These are phyloP conservation scores for Oppia nitens DNA, from an alignment of 1,140 invertebrate species.

Conservation along the genomic window DNA sequence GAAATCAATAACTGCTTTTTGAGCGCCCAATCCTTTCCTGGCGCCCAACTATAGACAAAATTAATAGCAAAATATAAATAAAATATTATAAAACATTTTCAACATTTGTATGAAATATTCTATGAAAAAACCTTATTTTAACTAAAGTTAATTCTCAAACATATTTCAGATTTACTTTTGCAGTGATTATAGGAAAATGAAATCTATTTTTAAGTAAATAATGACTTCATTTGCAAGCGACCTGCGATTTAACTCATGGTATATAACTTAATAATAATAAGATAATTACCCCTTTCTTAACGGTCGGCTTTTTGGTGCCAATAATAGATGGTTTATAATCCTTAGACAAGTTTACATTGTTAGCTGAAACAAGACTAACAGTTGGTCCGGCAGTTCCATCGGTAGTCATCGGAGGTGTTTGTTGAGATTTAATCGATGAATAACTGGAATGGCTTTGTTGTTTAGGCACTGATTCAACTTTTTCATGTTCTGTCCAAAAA, in stretches of 20 bases:
- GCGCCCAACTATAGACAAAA: constrained; percentile 44
- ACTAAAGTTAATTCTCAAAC: neutral
- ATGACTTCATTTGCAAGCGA: constrained; percentile 14
- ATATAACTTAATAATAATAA: constrained; percentile 17
- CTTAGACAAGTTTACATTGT: neutral
- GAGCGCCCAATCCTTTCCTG: constrained; percentile 84
- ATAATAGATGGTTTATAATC: constrained; percentile 11
- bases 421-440: neutral
- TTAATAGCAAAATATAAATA: neutral
- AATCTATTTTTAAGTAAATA: neutral
- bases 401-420: neutral
- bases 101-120: neutral
- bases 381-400: neutral
- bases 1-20: constrained; percentile 78
- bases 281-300: constrained; percentile 30
- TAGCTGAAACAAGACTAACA: constrained; percentile 4
- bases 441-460: neutral
- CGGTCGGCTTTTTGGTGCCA: constrained; percentile 23
- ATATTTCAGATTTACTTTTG: neutral
- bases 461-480: neutral
- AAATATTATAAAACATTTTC: neutral
- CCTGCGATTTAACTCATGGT: constrained; percentile 12
- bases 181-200: constrained; percentile 2
- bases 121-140: neutral
- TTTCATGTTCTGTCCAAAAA: neutral